Evolutionary conservation across 2,797 vertebrate genomes (phyloP), one percentile per base, ranked within the genome.

Genomic region (Leptodactylus fallax): DNA sequence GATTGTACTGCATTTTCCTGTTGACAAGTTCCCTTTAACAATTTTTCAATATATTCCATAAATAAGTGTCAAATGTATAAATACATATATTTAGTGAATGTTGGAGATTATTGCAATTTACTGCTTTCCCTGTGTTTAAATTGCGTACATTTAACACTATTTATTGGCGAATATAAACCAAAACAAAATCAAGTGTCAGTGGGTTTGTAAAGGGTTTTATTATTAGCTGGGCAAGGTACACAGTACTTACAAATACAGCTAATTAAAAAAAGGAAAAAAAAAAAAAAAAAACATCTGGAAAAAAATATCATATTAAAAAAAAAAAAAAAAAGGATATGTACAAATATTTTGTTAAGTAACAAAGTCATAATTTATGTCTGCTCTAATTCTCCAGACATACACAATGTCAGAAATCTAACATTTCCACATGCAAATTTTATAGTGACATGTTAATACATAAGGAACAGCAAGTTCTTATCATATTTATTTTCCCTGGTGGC

Each of bases 181-280:
- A 4, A 36, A 36, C 36, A 36, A 36, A 36, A 80, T 6, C 27
- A 65, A 23, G 49, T 4, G 21, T 14, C 21, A 23, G 63, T 55
- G 0, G 0, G 36, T 90, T 93, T 91, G 91, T 81, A 93, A 93
- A 93, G 61, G 61, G 13, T 84, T 94, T 95, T 94, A 94, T 95
- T 94, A 94, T 94, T 95, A 91, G 93, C 92, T 93, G 93, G 67
- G 91, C 90, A 91, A 91, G 93, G 93, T 95, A 94, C 93, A 95
- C 93, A 93, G 94, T 95, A 95, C 94, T 94, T 94, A 95, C 93
- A 95, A 90, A 93, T 92, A 94, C 93, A 93, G 94, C 93, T 93
- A 93, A 93, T 94, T 93, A 93, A 93, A 93, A 69, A 86, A 55
- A 71, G 5, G 14, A 49, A 58, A 6, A 25, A 51, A 77, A 79